Base-by-base conservation (phyloP, 1,140 invertebrate species). In the Penaeus chinensis region DNA sequence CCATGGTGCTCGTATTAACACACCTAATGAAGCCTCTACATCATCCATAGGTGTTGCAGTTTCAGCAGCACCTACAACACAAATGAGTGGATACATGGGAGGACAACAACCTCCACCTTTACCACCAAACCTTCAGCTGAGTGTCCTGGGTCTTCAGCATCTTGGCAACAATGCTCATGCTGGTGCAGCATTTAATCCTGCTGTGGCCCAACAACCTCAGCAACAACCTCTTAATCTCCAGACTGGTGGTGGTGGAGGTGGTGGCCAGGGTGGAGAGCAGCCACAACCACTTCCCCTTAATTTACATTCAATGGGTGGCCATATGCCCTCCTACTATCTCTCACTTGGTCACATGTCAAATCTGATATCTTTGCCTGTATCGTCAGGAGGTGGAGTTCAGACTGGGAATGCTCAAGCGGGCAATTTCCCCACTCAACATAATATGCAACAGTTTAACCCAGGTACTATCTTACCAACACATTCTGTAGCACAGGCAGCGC, bases 291-390 rank as follows among this genome's bases (percentile, higher is more conserved):
- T 87, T 18, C 86, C 86, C 22, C 37, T 87, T 16, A 87, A 87
- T 37, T 62, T 87, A 22, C 86, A 87, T 27, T 87, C 86, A 47
- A 76, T 87, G 27, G 71, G 86, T 42, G 71, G 86, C 32, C 86
- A 87, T 63, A 63, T 87, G 79, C 86, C 86, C 37, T 87, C 86
- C 1, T 87, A 87, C 54, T 87, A 87, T 81, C 86, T 87, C 60
- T 87, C 86, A 19, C 71, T 87, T 27, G 71, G 86, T 27, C 86
- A 87, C 61, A 87, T 87, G 86, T 87, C 86, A 76, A 87, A 87
- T 69, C 71, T 87, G 19, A 87, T 87, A 60, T 87, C 86, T 7
- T 54, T 87, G 37, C 86, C 86, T 8, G 86, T 87, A 22, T 87
- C 86, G 2, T 82, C 86, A 5, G 80, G 80, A 22, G 86, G 86